Conservation (phyloP, 2,113 vertebrate genomes). For the Mobula hypostoma region DNA sequence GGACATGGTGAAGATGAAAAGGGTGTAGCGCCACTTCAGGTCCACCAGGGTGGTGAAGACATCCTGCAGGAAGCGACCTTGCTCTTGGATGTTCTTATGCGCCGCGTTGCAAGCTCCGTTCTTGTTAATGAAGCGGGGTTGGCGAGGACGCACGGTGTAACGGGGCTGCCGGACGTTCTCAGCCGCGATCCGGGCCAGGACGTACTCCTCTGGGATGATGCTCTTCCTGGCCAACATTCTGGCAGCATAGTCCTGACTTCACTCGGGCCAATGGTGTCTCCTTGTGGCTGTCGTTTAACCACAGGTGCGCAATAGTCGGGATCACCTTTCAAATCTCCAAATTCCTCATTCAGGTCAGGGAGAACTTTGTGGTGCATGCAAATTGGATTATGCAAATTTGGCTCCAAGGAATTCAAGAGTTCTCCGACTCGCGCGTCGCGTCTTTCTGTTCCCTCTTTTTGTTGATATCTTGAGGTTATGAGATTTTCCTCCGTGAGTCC, state of each 20-base stretch:
- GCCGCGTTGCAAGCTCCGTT: constrained; percentile 94
- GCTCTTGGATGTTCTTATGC: constrained; percentile 97
- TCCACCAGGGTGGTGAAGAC: constrained; percentile 97
- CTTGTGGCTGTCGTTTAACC: too few relatives aligned
- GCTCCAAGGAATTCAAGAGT: too few relatives aligned
- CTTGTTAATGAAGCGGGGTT: constrained; percentile 94
- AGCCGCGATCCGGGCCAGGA: constrained; percentile 77
- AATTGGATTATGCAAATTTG: too few relatives aligned
- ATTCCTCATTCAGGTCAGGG: too few relatives aligned
- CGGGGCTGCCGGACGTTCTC: constrained; percentile 85
- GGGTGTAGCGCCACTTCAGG: constrained; percentile 92
- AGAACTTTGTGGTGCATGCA: too few relatives aligned
- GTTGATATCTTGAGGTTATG: neutral
- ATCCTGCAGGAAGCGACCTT: constrained; percentile 92
- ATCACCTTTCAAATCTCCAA: too few relatives aligned
- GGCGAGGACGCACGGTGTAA: constrained; percentile 78
- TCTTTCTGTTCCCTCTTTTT: neutral
- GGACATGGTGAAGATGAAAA: constrained; percentile 96
- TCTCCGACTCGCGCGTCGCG: too few relatives aligned
- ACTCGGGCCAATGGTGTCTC: neutral
- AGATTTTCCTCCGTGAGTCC: too few relatives aligned
- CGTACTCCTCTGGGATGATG: constrained; percentile 96
- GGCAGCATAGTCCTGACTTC: constrained; percentile 31
- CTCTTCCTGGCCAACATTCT: constrained; percentile 91
- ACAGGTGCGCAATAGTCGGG: too few relatives aligned